A percentile compares a stretch with the other conserved stretches of the same genome.
phyloP scores from a whole-genome alignment of 2,797 vertebrate genomes.

The Pangasius djambal region DNA sequence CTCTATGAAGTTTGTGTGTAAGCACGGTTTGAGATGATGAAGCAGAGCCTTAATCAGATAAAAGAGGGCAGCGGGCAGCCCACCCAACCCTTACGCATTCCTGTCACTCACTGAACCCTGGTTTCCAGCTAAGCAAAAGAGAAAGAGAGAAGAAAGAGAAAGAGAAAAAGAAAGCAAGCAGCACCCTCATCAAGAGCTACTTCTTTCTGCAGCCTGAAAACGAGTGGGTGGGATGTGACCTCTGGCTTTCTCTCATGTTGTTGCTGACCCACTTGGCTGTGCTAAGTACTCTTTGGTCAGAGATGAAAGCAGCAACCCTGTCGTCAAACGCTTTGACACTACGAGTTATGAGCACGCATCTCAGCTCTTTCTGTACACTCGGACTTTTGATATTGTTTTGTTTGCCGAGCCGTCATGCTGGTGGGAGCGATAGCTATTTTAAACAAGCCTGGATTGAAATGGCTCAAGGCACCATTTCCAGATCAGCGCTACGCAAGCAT shows the following conservation, averaged over 20 bases:
- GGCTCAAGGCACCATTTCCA: background rate
- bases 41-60: conserved; percentile 71
- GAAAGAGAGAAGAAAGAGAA: conserved; percentile 37
- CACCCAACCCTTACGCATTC: conserved; percentile 71
- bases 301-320: conserved; percentile 58
- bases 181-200: conserved; percentile 41
- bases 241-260: conserved; percentile 56
- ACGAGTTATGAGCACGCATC: background rate
- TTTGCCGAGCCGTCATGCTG: conserved; percentile 22
- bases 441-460: conserved; percentile 15
- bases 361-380: conserved; percentile 9
- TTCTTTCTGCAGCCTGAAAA: conserved; percentile 45
- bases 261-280: conserved; percentile 57
- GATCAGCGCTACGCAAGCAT: conserved; percentile 2
- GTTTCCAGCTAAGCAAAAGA: conserved; percentile 49
- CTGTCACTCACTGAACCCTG: conserved; percentile 73
- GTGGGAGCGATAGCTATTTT: conserved; percentile 6
- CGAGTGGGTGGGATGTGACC: conserved; percentile 55
- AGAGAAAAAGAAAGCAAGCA: conserved; percentile 38
- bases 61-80: conserved; percentile 61
- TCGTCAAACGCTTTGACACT: conserved; percentile 49
- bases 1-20: conserved; percentile 22
- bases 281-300: conserved; percentile 57
- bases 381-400: conserved; percentile 37
- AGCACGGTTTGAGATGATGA: conserved; percentile 62